These are phyloP conservation scores for Lamellibrachia satsuma DNA, from an alignment of 2,888 invertebrate genomes.

Conservation along the genomic window DNA sequence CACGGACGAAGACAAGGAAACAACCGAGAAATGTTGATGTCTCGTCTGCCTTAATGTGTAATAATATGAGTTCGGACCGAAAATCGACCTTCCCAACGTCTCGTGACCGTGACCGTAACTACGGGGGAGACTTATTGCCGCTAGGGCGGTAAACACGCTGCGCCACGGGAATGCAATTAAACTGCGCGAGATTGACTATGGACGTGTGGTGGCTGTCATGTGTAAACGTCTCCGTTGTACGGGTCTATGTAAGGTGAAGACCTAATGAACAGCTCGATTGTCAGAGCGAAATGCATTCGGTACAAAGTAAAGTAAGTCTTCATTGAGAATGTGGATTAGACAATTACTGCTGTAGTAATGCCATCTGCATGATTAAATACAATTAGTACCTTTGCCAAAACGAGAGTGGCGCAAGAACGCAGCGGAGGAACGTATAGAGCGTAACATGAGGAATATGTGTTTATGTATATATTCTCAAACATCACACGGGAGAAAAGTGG, in stretches of 20 bases:
- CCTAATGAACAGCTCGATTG: neutral
- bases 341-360: neutral
- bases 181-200: neutral
- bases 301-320: neutral
- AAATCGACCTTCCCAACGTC: neutral
- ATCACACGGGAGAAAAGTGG: neutral
- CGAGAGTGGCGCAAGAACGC: neutral
- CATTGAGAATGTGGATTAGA: neutral
- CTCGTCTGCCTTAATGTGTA: neutral
- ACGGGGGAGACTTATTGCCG: neutral
- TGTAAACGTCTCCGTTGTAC: neutral
- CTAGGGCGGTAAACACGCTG: neutral
- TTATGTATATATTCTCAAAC: neutral
- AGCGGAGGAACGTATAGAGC: neutral
- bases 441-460: neutral
- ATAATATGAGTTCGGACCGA: neutral
- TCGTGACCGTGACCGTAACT: neutral
- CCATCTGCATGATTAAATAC: neutral
- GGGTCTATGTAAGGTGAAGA: neutral
- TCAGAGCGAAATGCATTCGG: neutral
- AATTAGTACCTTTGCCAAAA: neutral
- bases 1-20: neutral
- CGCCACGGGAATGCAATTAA: neutral
- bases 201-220: neutral
- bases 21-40: neutral